Evolutionary conservation across 2,888 invertebrate species (phyloP).

Genomic region (Stictocephala bisonia): DNA sequence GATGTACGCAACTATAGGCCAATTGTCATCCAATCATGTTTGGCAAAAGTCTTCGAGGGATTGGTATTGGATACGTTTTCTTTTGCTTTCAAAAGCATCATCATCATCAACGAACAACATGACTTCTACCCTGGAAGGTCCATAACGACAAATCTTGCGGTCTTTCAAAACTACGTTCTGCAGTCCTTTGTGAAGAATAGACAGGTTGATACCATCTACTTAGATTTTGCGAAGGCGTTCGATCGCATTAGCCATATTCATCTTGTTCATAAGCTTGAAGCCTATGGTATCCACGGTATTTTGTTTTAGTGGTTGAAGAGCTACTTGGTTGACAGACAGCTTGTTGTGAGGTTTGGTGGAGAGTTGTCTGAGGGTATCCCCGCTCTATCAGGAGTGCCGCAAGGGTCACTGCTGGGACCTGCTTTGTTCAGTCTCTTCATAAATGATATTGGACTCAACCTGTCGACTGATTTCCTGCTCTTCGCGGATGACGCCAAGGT

Average conservation of each 20-base stretch:
- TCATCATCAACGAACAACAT: neutral
- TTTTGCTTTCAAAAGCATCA: neutral
- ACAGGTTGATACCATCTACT: constrained; percentile 9
- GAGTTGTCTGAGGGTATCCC: neutral
- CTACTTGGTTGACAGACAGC: neutral
- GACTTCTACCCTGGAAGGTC: neutral
- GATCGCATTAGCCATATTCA: constrained; percentile 13
- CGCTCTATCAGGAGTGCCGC: constrained; percentile 1
- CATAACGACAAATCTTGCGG: constrained; percentile 1
- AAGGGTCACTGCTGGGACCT: neutral
- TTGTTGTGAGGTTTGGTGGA: constrained; percentile 3
- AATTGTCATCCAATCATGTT: constrained; percentile 8
- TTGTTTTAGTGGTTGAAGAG: neutral
- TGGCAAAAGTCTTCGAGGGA: constrained; percentile 15
- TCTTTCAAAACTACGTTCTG: neutral
- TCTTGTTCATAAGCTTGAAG: constrained; percentile 8
- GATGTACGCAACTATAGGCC: constrained; percentile 7
- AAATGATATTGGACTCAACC: neutral
- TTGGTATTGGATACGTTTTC: neutral
- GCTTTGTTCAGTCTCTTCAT: neutral
- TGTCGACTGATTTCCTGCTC: neutral
- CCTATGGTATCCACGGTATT: constrained; percentile 15
- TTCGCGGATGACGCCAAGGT: constrained; percentile 24
- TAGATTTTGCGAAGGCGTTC: constrained; percentile 10
- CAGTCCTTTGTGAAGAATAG: neutral